Evolutionary conservation across 2,113 vertebrate species (phyloP), one percentile per base, ranked within the genome.

Genomic region (Ancistrus triradiatus): DNA sequence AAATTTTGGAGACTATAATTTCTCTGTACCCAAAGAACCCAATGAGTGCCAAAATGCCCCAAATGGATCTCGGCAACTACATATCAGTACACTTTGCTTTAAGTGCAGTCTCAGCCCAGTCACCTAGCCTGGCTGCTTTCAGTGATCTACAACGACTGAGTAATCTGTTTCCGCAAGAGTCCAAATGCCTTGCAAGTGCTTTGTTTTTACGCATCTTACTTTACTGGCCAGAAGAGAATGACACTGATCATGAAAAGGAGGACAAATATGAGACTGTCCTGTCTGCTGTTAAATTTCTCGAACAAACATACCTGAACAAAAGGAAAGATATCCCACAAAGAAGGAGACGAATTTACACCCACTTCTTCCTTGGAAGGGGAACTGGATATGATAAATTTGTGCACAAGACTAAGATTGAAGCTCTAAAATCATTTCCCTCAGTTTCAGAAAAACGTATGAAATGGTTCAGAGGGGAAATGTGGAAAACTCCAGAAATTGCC

Each of bases 141-240:
- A 72, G 51, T 72, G 61, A 69, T 21, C 81, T 93, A 0, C 85
- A 87, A 1, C 68, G 63, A 3, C 85, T 87, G 31, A 84, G 85
- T 61, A 6, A 2, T 15, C 84, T 77, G 59, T 86, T 91, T 1
- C 72, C 68, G 48, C 58, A 47, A 72, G 80, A 51, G 67, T 81
- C 33, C 5, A 83, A 71, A 46, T 88, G 85, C 52, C 77, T 79
- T 33, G 47, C 88, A 66, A 82, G 70, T 40, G 83, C 89, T 13
- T 13, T 83, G 24, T 91, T 92, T 65, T 56, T 92, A 58, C 82
- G 84, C 8, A 84, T 86, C 1, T 69, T 93, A 49, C 60, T 92
- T 0, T 90, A 87, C 70, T 92, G 91, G 91, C 90, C 90, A 61
- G 91, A 91, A 42, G 85, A 88, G 15, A 57, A 77, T 18, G 38